Percentiles rank a stretch among this genome's conserved stretches.
phyloP scores from a whole-genome alignment of 2,797 vertebrate genomes.

The Limosa lapponica region DNA sequence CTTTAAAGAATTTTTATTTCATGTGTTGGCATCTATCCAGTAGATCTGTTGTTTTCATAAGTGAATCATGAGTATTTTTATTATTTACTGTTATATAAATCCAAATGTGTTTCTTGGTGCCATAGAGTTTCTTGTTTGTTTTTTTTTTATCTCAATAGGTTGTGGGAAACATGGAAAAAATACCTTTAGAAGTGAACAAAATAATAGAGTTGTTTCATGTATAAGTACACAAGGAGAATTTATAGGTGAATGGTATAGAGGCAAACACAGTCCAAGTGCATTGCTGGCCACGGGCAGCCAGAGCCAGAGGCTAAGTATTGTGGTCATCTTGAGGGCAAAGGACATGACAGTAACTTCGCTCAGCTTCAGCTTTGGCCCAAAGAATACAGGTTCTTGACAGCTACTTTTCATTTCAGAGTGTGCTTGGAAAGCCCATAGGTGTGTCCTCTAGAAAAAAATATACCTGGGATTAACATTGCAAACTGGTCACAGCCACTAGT shows the following conservation, averaged over 20 bases:
- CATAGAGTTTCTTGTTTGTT: too few relatives aligned
- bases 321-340: neutral
- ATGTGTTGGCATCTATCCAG: neutral
- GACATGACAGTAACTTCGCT: neutral
- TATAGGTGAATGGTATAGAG: neutral
- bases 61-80: neutral
- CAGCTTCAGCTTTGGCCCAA: neutral
- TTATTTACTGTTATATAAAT: neutral
- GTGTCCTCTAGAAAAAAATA: neutral
- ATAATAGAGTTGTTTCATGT: neutral
- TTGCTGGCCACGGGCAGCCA: neutral
- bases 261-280: neutral
- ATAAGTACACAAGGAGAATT: neutral
- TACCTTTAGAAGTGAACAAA: neutral
- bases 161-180: neutral
- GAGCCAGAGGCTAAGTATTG: neutral
- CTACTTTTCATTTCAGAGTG: neutral
- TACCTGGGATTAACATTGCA: neutral
- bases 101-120: neutral
- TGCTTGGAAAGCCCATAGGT: neutral
- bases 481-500: neutral
- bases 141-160: neutral
- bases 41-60: neutral
- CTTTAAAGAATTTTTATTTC: neutral
- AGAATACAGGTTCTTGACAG: neutral